Evolutionary conservation across 2,888 invertebrate species (phyloP), one percentile per base, ranked within the genome.

Genomic region (Ichneumon xanthorius): DNA sequence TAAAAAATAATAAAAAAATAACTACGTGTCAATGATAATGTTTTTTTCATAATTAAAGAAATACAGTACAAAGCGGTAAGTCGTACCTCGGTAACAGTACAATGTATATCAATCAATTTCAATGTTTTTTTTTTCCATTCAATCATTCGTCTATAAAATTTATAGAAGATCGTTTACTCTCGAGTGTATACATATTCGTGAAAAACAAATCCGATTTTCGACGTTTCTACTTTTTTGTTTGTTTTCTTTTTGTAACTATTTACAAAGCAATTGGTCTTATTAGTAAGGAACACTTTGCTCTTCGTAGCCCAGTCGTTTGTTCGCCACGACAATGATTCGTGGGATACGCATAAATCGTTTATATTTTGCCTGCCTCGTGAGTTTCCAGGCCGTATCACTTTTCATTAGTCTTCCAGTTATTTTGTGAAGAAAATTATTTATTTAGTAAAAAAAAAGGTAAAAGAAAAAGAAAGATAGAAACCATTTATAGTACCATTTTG

Each of bases 1-100:
- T 3, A 53, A 67, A 40, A 55, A 75, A 40, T n/a, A 48, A 48
- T 26, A n/a, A 58, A 45, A 45, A 61, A 73, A 78, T 5, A 33
- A 26, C 58, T 19, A 37, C 30, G 58, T 63, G 70, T 50, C n/a
- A 67, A 63, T 80, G 67, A 16, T 87, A 70, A 75, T 86, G 72
- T 79, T 80, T 84, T 86, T 87, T 86, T 88, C 67, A 22, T 82
- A 80, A 88, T 87, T 83, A 85, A 88, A 83, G 82, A 88, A 87
- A 86, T 90, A 88, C 87, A 89, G 84, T 87, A 88, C 85, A 84
- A 80, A 86, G 87, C 85, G 68, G 87, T 81, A 78, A 78, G 48
- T 87, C 82, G 80, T 63, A 80, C 87, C 82, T 78, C 84, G 87
- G 33, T 86, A 87, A 88, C 79, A 84, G 85, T 89, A 90, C 82